Conservation (phyloP, 2,113 vertebrate genomes). For the Opisthocomus hoazin region DNA sequence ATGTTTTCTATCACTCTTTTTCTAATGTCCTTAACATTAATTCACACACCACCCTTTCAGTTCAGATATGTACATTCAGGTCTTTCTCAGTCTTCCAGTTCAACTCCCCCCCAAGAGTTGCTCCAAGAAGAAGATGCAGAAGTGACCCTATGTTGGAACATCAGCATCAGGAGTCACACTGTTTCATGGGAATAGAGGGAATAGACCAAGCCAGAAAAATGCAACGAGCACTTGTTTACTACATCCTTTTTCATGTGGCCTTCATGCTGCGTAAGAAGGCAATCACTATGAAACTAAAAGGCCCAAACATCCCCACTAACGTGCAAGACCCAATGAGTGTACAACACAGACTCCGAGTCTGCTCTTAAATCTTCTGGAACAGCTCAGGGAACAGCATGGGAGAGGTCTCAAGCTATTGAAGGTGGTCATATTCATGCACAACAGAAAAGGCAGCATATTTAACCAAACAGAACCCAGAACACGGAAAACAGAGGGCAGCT, state of each 20-base stretch:
- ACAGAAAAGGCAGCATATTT: neutral
- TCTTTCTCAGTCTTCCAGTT: neutral
- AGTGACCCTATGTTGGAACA: neutral
- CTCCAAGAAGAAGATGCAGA: neutral
- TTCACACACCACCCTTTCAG: neutral
- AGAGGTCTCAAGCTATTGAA: neutral
- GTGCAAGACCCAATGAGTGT: no score
- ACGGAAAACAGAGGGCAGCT: neutral
- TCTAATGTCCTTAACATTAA: neutral
- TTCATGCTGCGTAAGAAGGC: neutral
- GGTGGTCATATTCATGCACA: neutral
- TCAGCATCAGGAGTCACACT: neutral
- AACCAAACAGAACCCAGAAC: neutral
- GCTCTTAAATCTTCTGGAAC: neutral
- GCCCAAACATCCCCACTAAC: neutral
- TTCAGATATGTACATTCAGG: neutral
- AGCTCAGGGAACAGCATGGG: neutral
- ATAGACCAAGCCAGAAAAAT: neutral
- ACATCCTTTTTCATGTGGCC: neutral
- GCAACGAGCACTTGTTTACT: neutral
- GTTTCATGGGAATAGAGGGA: neutral
- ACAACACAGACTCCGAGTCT: neutral
- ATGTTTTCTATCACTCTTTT: neutral
- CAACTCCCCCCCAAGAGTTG: rapidly evolving
- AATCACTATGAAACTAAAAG: neutral